Evolutionary conservation across 1,140 invertebrate genomes (phyloP), one percentile per base, ranked within the genome.

Genomic region (Atta cephalotes): DNA sequence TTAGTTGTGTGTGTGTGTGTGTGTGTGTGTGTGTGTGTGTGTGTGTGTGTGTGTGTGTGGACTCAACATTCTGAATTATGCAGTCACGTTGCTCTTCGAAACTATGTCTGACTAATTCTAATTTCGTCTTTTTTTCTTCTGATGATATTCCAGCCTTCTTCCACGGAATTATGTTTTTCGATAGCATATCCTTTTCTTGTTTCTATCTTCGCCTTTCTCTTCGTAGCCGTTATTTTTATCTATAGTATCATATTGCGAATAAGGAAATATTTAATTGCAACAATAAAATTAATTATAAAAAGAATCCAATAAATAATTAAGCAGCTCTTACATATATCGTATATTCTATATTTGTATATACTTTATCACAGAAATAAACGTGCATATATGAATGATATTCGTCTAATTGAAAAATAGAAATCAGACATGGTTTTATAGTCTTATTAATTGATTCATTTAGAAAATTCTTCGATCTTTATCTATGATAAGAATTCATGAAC

Each of bases 191-290:
- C 3, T 62, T 45, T 74, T 60, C 18, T 72, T 25, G 9, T 16
- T 49, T 49, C n/a, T 81, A 14, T 31, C n/a, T 49, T 72, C 25
- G 1, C 3, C 2, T 21, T 58, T 2, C 35, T 60, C 51, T 31
- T 71, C 35, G n/a, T 39, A 14, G n/a, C 16, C 63, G n/a, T 56
- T 71, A 71, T 28, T 56, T 70, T 58, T 68, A 39, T 71, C 78
- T 31, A 58, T 58, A 28, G 9, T 10, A 21, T 71, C 21, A 58
- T 9, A 7, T 25, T 4, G 63, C 18, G 12, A 31, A n/a, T 5
- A 16, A 68, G 5, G 18, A 56, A 25, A 6, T 71, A 14, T 58
- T n/a, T 71, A 58, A 81, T 39, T 58, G 9, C 25, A 58, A 82
- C 18, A n/a, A 25, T 25, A 25, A 25, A 25, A 25, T 25, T 25